Evolutionary conservation across 1,140 invertebrate species (phyloP).

Genomic region (Agrypnia vestita): DNA sequence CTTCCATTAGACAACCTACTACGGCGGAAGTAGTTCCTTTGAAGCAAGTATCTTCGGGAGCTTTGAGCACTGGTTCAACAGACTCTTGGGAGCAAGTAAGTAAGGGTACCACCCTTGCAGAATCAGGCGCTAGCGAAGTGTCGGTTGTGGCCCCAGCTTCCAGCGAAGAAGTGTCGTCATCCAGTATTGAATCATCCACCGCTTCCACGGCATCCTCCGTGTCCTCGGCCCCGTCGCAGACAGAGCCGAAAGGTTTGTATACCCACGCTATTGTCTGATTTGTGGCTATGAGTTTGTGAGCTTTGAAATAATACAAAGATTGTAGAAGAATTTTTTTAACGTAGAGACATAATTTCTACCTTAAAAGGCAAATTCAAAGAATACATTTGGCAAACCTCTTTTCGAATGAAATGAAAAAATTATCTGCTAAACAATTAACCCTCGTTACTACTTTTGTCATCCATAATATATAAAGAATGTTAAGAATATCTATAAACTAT

Average conservation of each 20-base stretch:
- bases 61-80: slow-evolving; percentile 35
- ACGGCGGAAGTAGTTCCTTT: slow-evolving; percentile 48
- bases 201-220: slow-evolving; percentile 6
- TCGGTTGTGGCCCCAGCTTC: slow-evolving; percentile 13
- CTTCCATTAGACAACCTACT: slow-evolving; percentile 28
- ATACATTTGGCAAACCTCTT: slow-evolving; percentile 22
- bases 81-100: slow-evolving; percentile 56
- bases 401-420: background rate
- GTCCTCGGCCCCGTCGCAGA: background rate
- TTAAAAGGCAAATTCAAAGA: slow-evolving; percentile 42
- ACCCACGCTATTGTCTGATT: slow-evolving; percentile 20
- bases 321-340: slow-evolving; percentile 43
- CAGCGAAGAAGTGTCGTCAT: background rate
- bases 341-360: slow-evolving; percentile 23
- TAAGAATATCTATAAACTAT: no score
- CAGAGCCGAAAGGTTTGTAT: slow-evolving; percentile 44
- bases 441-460: background rate
- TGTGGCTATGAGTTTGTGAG: slow-evolving; percentile 48
- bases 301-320: slow-evolving; percentile 51
- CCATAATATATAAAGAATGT: no score
- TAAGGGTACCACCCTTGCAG: background rate
- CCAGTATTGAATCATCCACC: slow-evolving; percentile 13
- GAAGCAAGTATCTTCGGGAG: slow-evolving; percentile 49
- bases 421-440: background rate
- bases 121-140: background rate